Evolutionary conservation across 1,140 invertebrate species (phyloP).

Genomic region (Protaetia brevitarsis): DNA sequence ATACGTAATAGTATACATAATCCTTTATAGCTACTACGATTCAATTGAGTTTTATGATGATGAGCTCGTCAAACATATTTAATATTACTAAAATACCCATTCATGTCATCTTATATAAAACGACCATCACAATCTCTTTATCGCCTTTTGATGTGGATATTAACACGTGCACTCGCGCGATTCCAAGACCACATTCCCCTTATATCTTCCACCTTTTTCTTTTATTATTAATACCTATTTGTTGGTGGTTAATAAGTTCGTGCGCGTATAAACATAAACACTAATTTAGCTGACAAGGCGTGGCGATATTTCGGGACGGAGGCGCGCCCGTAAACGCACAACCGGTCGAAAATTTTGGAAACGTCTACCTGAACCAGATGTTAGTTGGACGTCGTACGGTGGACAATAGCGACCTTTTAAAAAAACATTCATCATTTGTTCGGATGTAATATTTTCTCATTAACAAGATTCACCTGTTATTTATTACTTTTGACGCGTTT

Average conservation of each 20-base stretch:
- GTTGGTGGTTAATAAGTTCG: slow-evolving; percentile 14
- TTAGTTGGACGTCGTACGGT: slow-evolving; percentile 15
- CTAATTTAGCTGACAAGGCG: slow-evolving; percentile 11
- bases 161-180: not conserved
- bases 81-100: not conserved
- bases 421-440: slow-evolving; percentile 32
- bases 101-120: not conserved
- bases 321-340: slow-evolving; percentile 18
- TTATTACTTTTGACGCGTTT: slow-evolving; percentile 31
- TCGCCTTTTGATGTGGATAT: slow-evolving; percentile 1
- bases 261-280: slow-evolving; percentile 16
- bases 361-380: slow-evolving; percentile 28
- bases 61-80: not conserved
- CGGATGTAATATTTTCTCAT: slow-evolving; percentile 36
- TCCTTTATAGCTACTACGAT: no score
- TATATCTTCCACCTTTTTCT: not conserved
- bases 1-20: no score
- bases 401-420: slow-evolving; percentile 29
- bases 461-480: slow-evolving; percentile 35
- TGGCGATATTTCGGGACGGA: slow-evolving; percentile 10
- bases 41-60: not conserved
- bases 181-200: not conserved
- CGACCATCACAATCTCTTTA: not conserved
- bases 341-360: slow-evolving; percentile 21
- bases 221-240: slow-evolving; percentile 6